These are phyloP conservation scores for Rhinogobius similis DNA, from an alignment of 2,113 vertebrate species.

Conservation along the genomic window DNA sequence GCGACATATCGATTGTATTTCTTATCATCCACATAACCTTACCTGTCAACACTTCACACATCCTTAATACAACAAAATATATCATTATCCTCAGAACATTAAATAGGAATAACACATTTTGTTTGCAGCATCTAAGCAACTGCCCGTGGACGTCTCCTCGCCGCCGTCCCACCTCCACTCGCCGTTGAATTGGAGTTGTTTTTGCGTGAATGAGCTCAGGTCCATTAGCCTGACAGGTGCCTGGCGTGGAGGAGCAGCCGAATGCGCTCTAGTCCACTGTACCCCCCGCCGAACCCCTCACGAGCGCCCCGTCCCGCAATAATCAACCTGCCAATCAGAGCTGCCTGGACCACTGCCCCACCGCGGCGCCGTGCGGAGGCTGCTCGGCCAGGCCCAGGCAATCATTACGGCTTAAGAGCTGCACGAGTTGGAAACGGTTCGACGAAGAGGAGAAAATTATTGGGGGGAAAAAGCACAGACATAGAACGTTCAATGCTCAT, in stretches of 20 bases:
- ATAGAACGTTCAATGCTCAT: too few species aligned
- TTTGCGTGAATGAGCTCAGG: slow-evolving; percentile 3
- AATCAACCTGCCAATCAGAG: slow-evolving; percentile 17
- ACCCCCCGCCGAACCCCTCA: background rate
- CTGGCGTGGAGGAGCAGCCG: background rate
- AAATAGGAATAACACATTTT: background rate
- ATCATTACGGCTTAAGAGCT: background rate
- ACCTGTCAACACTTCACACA: too few species aligned
- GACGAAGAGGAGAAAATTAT: too few species aligned
- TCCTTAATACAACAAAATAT: too few species aligned
- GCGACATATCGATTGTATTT: too few species aligned
- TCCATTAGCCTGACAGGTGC: slow-evolving; percentile 19
- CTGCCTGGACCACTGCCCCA: background rate
- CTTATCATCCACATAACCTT: too few species aligned
- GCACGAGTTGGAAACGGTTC: background rate
- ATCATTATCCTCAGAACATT: background rate
- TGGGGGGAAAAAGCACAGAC: too few species aligned
- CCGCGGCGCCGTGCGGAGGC: background rate
- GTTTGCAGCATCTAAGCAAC: background rate
- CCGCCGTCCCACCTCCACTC: background rate
- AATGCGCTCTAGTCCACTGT: background rate
- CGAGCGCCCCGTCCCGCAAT: background rate
- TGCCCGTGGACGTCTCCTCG: background rate
- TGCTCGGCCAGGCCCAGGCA: background rate
- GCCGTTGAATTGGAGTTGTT: background rate